These are phyloP conservation scores for Yponomeuta plumbellus DNA, from an alignment of 2,888 invertebrate species.

Conservation along the genomic window DNA sequence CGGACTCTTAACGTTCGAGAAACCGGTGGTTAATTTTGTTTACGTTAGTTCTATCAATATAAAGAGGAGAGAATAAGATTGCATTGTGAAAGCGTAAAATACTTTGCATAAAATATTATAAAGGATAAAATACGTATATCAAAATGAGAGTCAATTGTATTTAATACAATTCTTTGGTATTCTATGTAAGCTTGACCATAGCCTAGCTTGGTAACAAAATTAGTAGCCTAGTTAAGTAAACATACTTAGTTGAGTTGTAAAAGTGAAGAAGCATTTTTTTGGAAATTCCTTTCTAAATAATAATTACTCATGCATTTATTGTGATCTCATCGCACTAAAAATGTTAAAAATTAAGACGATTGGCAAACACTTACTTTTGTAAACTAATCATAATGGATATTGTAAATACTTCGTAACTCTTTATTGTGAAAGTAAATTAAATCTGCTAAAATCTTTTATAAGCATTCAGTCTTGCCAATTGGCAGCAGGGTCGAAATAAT, in stretches of 20 bases:
- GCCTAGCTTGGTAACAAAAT: slow-evolving; percentile 43
- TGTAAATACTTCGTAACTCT: slow-evolving; percentile 15
- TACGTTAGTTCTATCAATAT: slow-evolving; percentile 56
- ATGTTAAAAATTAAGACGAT: slow-evolving; percentile 29
- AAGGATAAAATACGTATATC: slow-evolving; percentile 29
- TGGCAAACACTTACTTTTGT: slow-evolving; percentile 21
- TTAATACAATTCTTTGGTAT: slow-evolving; percentile 59
- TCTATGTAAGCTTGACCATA: slow-evolving; percentile 47
- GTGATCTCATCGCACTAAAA: slow-evolving; percentile 62
- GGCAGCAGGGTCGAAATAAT: not conserved
- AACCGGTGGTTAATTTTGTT: slow-evolving; percentile 42
- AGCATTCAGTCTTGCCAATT: not conserved
- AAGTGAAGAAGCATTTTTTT: slow-evolving; percentile 27
- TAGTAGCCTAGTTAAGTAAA: slow-evolving; percentile 37
- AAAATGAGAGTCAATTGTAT: slow-evolving; percentile 59
- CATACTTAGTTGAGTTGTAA: slow-evolving; percentile 23
- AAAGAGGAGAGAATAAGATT: slow-evolving; percentile 74
- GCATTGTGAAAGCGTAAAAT: slow-evolving; percentile 53
- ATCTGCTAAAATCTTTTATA: not conserved
- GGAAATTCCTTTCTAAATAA: slow-evolving; percentile 39
- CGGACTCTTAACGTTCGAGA: no score
- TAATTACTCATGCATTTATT: slow-evolving; percentile 57
- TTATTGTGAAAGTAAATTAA: not conserved
- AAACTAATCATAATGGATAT: not conserved
- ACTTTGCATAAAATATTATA: slow-evolving; percentile 54